phyloP scores from a whole-genome alignment of 2,113 vertebrate species.

The Forbesichthys papilliferus region DNA sequence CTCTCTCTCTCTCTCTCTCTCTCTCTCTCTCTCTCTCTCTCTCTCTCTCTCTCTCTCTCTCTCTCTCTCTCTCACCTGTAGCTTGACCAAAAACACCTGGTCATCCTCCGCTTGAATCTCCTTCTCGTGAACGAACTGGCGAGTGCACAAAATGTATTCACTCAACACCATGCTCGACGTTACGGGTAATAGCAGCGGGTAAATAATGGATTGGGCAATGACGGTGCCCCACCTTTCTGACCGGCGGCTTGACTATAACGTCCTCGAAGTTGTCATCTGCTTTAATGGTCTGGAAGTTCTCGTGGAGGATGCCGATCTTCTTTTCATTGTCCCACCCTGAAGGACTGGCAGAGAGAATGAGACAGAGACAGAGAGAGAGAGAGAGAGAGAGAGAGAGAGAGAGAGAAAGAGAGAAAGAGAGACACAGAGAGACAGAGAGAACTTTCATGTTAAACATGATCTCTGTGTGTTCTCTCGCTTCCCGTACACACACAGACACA shows the following conservation, averaged over 20 bases:
- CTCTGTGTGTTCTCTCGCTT: neutral
- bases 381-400: neutral
- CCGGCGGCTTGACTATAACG: constrained; percentile 91
- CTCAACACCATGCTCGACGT: neutral
- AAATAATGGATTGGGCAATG: neutral
- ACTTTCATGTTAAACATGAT: neutral
- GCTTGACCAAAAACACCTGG: constrained; percentile 96
- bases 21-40: too few species aligned
- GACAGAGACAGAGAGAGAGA: neutral
- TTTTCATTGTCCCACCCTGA: constrained; percentile 99
- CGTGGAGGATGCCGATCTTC: constrained; percentile 96
- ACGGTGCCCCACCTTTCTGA: constrained; percentile 86
- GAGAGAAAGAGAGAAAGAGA: neutral
- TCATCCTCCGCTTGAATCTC: constrained; percentile 98
- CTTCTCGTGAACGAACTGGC: constrained; percentile 97
- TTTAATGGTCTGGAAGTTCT: constrained; percentile 96
- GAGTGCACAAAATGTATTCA: neutral
- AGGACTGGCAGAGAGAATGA: constrained; percentile 76
- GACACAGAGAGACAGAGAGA: neutral
- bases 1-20: too few species aligned
- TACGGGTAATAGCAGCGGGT: neutral
- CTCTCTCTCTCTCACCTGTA: constrained; percentile 83
- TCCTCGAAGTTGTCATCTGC: constrained; percentile 93
- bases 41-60: too few species aligned
- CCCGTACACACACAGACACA: neutral